These are phyloP conservation scores for Pampusana beccarii DNA, from an alignment of 2,113 vertebrate genomes.

Conservation along the genomic window DNA sequence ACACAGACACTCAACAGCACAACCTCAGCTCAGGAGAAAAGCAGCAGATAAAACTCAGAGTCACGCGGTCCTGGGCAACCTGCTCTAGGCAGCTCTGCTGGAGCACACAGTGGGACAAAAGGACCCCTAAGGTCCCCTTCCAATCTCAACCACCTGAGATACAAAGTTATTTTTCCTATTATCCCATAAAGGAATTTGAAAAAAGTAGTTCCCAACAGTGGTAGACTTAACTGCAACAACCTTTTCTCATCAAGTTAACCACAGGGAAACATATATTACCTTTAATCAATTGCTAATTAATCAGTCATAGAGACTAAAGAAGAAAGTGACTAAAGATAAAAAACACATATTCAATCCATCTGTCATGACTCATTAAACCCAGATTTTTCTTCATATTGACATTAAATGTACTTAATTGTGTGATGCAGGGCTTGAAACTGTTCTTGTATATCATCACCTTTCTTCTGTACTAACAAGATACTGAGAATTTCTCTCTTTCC, in stretches of 20 bases:
- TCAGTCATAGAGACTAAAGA: background rate
- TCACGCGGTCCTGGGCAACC: background rate
- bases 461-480: background rate
- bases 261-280: background rate
- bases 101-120: background rate
- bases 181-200: background rate
- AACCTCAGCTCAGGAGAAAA: background rate
- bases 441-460: background rate
- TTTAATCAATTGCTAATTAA: background rate
- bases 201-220: background rate
- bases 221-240: background rate
- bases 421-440: background rate
- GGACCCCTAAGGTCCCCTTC: background rate
- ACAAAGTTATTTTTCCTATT: background rate
- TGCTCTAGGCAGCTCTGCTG: background rate
- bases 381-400: background rate
- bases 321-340: background rate
- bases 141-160: background rate
- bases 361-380: background rate
- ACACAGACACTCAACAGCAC: rapidly evolving
- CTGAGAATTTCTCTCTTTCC: background rate
- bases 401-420: background rate
- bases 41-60: background rate
- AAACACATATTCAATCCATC: background rate
- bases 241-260: background rate